A percentile compares a stretch with the other conserved stretches of the same genome.
These are phyloP conservation scores for Alcedo atthis DNA, from an alignment of 2,797 vertebrate species.

Conservation along the genomic window DNA sequence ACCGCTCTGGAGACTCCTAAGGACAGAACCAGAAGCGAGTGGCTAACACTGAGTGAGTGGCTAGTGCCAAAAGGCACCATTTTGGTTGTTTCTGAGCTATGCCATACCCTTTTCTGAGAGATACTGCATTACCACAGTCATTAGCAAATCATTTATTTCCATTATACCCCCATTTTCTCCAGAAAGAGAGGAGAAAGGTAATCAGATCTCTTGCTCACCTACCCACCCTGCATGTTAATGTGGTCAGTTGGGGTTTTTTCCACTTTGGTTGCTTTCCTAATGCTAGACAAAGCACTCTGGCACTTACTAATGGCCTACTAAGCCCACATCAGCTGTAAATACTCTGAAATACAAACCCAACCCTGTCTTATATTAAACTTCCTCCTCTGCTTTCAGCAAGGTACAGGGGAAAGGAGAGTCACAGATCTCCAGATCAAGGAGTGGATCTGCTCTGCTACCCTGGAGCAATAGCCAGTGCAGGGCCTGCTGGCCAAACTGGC, in stretches of 20 bases:
- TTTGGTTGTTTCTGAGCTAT: not conserved
- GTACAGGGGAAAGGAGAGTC: not conserved
- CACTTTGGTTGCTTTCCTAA: not conserved
- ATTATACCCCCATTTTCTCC: conserved; percentile 42
- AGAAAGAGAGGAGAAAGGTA: conserved; percentile 33
- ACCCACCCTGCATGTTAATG: conserved; percentile 18
- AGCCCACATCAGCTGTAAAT: not conserved
- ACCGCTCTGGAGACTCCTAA: not conserved
- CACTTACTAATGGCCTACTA: not conserved
- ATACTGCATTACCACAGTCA: conserved; percentile 9
- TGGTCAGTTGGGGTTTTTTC: not conserved
- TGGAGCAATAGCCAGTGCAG: not conserved
- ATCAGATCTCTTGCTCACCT: conserved; percentile 36
- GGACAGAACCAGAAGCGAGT: not conserved
- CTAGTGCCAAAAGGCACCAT: not conserved
- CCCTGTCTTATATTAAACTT: not conserved
- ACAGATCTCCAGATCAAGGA: not conserved
- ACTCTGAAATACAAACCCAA: not conserved
- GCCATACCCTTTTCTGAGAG: not conserved
- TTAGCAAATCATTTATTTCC: conserved; percentile 52
- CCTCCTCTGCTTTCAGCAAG: not conserved
- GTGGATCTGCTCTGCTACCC: not conserved
- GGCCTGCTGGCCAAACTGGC: not conserved
- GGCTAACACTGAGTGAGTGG: not conserved
- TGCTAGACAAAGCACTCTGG: not conserved